phyloP scores from a whole-genome alignment of 2,888 invertebrate species.

The Octodonta nipae region DNA sequence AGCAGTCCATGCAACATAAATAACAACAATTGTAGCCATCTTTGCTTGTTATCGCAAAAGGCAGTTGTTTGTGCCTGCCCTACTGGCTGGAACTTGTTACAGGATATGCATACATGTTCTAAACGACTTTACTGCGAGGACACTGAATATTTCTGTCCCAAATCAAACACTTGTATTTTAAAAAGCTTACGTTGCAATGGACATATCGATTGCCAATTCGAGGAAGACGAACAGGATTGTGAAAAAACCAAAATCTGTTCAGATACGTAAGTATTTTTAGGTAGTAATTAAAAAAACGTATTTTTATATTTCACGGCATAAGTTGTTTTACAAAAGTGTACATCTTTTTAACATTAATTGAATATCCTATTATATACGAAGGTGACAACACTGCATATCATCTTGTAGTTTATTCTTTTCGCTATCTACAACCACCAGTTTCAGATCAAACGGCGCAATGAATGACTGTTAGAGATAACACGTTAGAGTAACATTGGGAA shows the following conservation, averaged over 20 bases:
- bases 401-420: too few relatives aligned
- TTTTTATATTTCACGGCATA: too few relatives aligned
- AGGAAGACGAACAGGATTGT: constrained; percentile 33
- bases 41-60: constrained; percentile 47
- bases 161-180: constrained; percentile 37
- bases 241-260: constrained; percentile 30
- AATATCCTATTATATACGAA: too few relatives aligned
- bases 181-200: constrained; percentile 28
- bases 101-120: constrained; percentile 45
- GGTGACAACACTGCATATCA: too few relatives aligned
- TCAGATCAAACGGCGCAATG: too few relatives aligned
- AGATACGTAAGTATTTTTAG: constrained; percentile 31
- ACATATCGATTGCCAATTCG: constrained; percentile 26
- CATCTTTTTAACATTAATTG: too few relatives aligned
- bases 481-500: too few relatives aligned
- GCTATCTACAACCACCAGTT: too few relatives aligned
- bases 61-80: constrained; percentile 49
- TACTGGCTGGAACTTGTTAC: constrained; percentile 43
- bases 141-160: constrained; percentile 33
- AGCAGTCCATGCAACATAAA: constrained; percentile 47
- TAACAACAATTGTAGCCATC: constrained; percentile 55
- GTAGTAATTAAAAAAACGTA: too few relatives aligned
- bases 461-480: too few relatives aligned
- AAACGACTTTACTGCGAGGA: constrained; percentile 37
- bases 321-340: too few relatives aligned